phyloP scores from a whole-genome alignment of 2,797 vertebrate genomes.

The Phyllotis vaccarum region DNA sequence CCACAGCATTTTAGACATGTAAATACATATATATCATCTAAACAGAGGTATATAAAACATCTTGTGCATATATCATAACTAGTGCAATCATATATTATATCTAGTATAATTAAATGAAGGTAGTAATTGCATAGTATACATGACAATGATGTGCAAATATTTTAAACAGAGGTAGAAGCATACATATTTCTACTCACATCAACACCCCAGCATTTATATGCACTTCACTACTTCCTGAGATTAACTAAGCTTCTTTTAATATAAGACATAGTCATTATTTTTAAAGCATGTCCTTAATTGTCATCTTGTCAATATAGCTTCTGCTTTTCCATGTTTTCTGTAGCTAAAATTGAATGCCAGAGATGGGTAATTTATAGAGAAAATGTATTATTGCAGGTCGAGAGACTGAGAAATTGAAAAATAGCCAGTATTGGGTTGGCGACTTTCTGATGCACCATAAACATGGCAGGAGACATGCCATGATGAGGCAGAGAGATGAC shows the following conservation, averaged over 20 bases:
- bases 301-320: background rate
- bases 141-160: too few relatives aligned
- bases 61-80: too few relatives aligned
- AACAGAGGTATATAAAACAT: too few relatives aligned
- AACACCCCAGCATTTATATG: background rate
- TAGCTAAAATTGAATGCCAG: background rate
- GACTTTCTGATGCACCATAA: background rate
- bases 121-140: too few relatives aligned
- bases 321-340: background rate
- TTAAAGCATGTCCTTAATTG: background rate
- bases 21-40: too few relatives aligned
- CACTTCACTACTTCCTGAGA: background rate
- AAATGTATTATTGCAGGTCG: background rate
- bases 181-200: background rate
- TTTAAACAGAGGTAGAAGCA: too few relatives aligned
- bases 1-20: too few relatives aligned
- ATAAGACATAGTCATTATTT: background rate
- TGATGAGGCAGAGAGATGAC: background rate
- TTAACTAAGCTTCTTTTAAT: background rate
- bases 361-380: background rate
- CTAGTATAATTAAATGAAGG: too few relatives aligned
- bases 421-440: background rate
- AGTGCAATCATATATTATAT: too few relatives aligned
- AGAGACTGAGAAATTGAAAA: background rate
- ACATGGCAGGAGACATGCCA: background rate